A percentile compares a stretch with the other conserved stretches of the same genome.
These are phyloP conservation scores for Rhodinocichla rosea DNA, from an alignment of 2,113 vertebrate species.

Conservation along the genomic window DNA sequence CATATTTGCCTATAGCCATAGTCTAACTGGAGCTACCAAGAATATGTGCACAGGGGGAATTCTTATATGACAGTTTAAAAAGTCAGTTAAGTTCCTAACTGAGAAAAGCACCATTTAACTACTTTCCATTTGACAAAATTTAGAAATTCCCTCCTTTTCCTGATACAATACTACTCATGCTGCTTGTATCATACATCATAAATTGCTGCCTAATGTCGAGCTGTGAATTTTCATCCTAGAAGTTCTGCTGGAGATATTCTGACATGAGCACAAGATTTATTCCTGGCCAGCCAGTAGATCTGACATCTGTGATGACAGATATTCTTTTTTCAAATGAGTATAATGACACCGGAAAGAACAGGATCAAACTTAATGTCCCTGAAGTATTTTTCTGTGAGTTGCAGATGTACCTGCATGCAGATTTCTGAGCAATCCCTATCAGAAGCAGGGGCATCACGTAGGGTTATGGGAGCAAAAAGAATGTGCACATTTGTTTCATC, in stretches of 20 bases:
- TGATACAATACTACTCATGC: neutral
- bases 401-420: neutral
- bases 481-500: neutral
- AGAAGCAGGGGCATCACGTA: neutral
- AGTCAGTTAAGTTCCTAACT: neutral
- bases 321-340: neutral
- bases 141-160: neutral
- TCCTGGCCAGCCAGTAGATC: neutral
- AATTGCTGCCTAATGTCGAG: constrained; percentile 15
- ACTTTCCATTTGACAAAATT: neutral
- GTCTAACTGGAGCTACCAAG: neutral
- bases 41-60: neutral
- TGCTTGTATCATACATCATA: neutral
- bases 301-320: neutral
- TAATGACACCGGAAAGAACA: neutral
- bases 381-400: neutral
- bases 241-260: constrained; percentile 16
- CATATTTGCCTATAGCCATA: neutral
- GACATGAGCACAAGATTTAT: constrained; percentile 34
- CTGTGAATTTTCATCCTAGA: constrained; percentile 15
- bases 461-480: neutral
- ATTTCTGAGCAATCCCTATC: neutral
- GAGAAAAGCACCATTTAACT: neutral
- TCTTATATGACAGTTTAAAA: neutral
- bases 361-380: neutral